Evolutionary conservation across 2,797 vertebrate species (phyloP), one percentile per base, ranked within the genome.

Genomic region (Darevskia nairensis): DNA sequence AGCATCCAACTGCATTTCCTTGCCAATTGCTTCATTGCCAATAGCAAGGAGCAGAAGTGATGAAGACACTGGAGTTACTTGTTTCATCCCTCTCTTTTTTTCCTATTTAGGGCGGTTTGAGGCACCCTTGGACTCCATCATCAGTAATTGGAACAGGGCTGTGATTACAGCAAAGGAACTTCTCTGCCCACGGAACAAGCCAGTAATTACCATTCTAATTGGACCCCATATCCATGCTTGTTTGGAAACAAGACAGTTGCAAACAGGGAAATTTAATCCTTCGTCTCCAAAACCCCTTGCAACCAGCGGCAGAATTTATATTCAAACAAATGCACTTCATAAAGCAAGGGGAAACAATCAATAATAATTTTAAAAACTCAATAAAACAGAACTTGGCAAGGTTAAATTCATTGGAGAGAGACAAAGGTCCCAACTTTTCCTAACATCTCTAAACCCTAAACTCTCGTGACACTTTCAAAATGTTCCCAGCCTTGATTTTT

Each of bases 201-300:
- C 23, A 50, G 29, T n/a, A 77, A n/a, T 21, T 35, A 69, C 3
- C 3, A 8, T 86, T 88, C 61, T 91, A 85, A 85, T 87, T 91
- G 90, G 86, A 76, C 2, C 80, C 91, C 76, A n/a, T 64, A 74
- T 80, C 88, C 85, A 71, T 17, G 3, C 23, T 92, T 1, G 59
- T 87, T 90, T 89, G 93, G 92, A 94, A 95, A 50, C 50, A 89
- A 90, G 93, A 93, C 90, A 89, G 75, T 41, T 80, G 59, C 50
- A 55, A 89, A 92, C 90, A 90, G 90, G 88, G 89, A 89, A 92
- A 61, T 75, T 15, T 21, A 82, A 94, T 86, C 82, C 44, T 41
- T 66, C 92, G 84, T 80, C 72, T 21, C 44, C 27, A 7, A 78
- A 78, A 50, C 44, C 44, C 76, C 13, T 7, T 7, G 76, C 76